phyloP scores from a whole-genome alignment of 2,113 vertebrate genomes.

The Larimichthys polyactis region DNA sequence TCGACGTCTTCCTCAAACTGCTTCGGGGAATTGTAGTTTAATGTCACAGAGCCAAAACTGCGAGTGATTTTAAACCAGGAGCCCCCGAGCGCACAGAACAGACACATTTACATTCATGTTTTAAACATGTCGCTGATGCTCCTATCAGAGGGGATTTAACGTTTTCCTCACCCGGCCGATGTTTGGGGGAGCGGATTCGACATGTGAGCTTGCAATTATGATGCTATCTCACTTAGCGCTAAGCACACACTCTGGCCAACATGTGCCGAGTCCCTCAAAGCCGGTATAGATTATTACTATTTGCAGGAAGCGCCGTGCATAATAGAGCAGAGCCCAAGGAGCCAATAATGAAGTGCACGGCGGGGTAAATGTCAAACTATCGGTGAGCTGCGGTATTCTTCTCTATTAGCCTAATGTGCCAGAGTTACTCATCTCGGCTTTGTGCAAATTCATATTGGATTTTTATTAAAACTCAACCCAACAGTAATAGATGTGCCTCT shows the following conservation, averaged over 20 bases:
- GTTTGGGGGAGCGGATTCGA: conserved; percentile 37
- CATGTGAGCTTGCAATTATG: conserved; percentile 61
- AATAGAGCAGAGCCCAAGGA: conserved; percentile 61
- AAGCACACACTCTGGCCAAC: conserved; percentile 49
- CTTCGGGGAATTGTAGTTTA: conserved; percentile 23
- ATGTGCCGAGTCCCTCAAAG: conserved; percentile 56
- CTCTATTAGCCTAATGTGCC: conserved; percentile 79
- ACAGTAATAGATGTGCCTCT: conserved; percentile 79
- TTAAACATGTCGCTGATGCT: conserved; percentile 42
- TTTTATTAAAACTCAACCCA: conserved; percentile 82
- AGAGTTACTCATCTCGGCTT: conserved; percentile 74
- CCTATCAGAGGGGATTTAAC: conserved; percentile 24
- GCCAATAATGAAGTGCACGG: conserved; percentile 71
- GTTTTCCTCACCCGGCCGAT: conserved; percentile 11
- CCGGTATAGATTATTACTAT: conserved; percentile 66
- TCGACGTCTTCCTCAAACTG: background rate
- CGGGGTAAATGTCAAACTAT: conserved; percentile 79
- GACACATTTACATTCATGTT: conserved; percentile 42
- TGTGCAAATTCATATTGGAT: conserved; percentile 82
- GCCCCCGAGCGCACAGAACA: conserved; percentile 15
- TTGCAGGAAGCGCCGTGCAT: conserved; percentile 58
- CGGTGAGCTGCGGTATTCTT: conserved; percentile 66
- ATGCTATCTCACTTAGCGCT: conserved; percentile 60
- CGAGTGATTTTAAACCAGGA: conserved; percentile 37
- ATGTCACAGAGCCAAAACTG: conserved; percentile 1